Evolutionary conservation across 2,888 invertebrate genomes (phyloP), one percentile per base, ranked within the genome.

Genomic region (Scaeva pyrastri): DNA sequence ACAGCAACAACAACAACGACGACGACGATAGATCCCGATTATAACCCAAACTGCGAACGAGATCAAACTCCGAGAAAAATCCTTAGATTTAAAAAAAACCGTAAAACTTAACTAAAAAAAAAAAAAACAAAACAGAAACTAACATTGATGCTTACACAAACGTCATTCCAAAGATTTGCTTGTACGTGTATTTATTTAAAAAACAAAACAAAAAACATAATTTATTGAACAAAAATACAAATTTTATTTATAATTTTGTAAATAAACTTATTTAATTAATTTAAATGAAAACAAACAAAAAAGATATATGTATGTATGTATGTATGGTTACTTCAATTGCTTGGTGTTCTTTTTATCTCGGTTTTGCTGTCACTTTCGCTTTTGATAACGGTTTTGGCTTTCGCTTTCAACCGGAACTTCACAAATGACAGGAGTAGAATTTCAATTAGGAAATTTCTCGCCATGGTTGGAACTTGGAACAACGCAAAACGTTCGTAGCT

Each of bases 81-180:
- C 73, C 86, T 70, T 83, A 89, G 88, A 83, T 86, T 84, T 89
- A 89, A 89, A 88, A 90, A 89, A 31, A 31, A 31, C 31, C 8
- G 8, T 31, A 31, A 31, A 31, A 31, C 31, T 31, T 31, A 31
- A n/a, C n/a, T 84, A 82, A 77, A 77, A 78, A 84, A 73, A 80
- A 64, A 39, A 60, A 52, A 62, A 43, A 14, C 14, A 71, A 52
- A 74, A 77, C 64, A 75, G 8, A 66, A 77, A 81, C 66, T 78
- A 84, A 87, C 85, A 81, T 41, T 71, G 81, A 85, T 82, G 78
- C 43, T 80, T 86, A 71, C 83, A 66, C 14, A 84, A 74, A 80
- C 64, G 75, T 85, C 85, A 78, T 89, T 89, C 89, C 90, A 90
- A 90, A 89, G 89, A 90, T 85, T 87, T 85, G 83, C 76, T 78